Base-by-base conservation (phyloP, 2,113 vertebrate genomes). In the Coracopsis vasa region DNA sequence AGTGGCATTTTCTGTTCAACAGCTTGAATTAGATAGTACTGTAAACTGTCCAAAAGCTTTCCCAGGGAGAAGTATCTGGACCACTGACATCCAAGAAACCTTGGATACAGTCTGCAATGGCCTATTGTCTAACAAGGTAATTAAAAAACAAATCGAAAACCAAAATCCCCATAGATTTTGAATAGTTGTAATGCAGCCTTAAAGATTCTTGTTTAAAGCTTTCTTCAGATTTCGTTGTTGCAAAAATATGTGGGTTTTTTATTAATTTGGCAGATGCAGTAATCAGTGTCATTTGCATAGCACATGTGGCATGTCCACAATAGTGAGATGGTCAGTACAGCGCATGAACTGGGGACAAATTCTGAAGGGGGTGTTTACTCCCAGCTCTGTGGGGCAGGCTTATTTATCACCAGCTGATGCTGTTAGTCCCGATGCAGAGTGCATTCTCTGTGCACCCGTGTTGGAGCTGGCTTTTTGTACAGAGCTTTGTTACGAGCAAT, bases 41-140 rank as follows among this genome's bases (percentile, higher is more conserved):
- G 93, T 97, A 87, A 95, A 97, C 88, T 97, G 97, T 73, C 94
- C 96, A 35, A 98, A 98, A 91, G 96, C 97, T 90, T 80, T 88
- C 31, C 97, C 98, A 54, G 88, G 96, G 79, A 98, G 90, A 94
- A 98, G 97, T 66, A 71, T 97, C 89, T 94, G 97, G 92, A 97
- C 95, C 91, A 67, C 70, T 88, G 97, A 41, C 91, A 89, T 90
- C 56, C 96, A 96, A 94, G 97, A 94, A 90, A 84, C 78, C 19
- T 89, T 97, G 92, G 98, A 98, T 93, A 93, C 98, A 64, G 95
- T 98, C 94, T 98, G 97, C 79, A 96, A 97, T 93, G 97, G 97
- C 92, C 97, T 98, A 62, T 97, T 97, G 87, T 97, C 97, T 79
- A 95, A 97, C 86, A 98, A 99, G 99, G 99, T 99, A 99, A 98